These are phyloP conservation scores for Chitala chitala DNA, from an alignment of 2,113 vertebrate genomes.

Conservation along the genomic window DNA sequence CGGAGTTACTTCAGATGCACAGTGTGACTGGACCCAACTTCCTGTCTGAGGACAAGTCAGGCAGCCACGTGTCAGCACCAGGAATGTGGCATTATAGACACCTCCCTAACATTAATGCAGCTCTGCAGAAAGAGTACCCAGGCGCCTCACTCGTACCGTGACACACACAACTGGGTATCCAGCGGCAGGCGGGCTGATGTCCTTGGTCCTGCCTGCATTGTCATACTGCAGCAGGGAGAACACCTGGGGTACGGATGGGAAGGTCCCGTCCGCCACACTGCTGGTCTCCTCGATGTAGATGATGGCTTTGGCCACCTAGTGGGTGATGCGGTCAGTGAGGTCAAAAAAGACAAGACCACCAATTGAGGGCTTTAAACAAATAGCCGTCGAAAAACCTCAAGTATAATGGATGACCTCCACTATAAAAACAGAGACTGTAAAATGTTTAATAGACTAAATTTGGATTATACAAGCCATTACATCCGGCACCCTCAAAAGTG, in stretches of 20 bases:
- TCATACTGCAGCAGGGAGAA: slow-evolving; percentile 74
- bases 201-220: slow-evolving; percentile 52
- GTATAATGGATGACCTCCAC: no score
- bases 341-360: neutral
- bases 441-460: no score
- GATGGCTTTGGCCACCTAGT: slow-evolving; percentile 69
- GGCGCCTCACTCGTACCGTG: slow-evolving; percentile 57
- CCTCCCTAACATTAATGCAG: neutral
- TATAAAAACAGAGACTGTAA: no score
- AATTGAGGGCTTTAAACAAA: no score
- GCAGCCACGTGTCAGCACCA: no score
- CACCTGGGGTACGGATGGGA: slow-evolving; percentile 74
- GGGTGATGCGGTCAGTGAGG: slow-evolving; percentile 20
- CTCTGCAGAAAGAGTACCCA: neutral
- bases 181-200: slow-evolving; percentile 48
- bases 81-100: neutral
- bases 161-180: slow-evolving; percentile 77
- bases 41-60: neutral
- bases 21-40: no score
- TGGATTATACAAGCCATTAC: no score
- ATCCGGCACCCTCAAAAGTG: no score
- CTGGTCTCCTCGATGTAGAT: slow-evolving; percentile 76
- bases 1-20: no score
- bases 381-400: neutral
- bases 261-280: slow-evolving; percentile 79